These are phyloP conservation scores for Gadus chalcogrammus DNA, from an alignment of 2,113 vertebrate genomes.

Conservation along the genomic window DNA sequence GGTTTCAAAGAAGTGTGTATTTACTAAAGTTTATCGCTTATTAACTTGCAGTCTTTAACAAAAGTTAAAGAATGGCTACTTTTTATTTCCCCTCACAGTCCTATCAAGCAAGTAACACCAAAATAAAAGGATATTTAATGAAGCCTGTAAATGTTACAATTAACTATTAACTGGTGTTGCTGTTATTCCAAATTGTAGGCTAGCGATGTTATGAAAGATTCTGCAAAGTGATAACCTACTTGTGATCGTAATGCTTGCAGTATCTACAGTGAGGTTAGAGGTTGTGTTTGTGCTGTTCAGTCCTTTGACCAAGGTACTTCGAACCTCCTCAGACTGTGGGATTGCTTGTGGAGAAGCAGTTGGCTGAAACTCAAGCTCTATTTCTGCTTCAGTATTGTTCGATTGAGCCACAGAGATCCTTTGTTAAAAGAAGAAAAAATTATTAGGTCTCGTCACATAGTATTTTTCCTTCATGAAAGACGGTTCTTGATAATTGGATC, in stretches of 20 bases:
- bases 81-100: too few relatives aligned
- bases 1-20: too few relatives aligned
- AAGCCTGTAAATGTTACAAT: too few relatives aligned
- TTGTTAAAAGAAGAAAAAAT: background rate
- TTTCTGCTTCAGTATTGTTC: background rate
- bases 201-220: too few relatives aligned
- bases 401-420: background rate
- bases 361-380: slow-evolving; percentile 27
- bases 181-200: too few relatives aligned
- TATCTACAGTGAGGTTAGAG: slow-evolving; percentile 8
- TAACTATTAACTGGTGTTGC: too few relatives aligned
- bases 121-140: too few relatives aligned
- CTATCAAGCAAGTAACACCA: too few relatives aligned
- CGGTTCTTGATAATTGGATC: background rate
- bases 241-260: background rate
- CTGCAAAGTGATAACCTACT: slow-evolving; percentile 2
- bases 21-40: too few relatives aligned
- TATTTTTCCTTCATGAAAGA: background rate
- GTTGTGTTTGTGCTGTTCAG: background rate
- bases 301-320: background rate
- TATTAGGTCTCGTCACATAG: background rate
- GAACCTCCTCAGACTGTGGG: background rate
- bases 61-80: too few relatives aligned
- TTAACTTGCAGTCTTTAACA: too few relatives aligned
- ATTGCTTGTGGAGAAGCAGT: background rate